Conservation (phyloP, 2,797 vertebrate species). For the Gymnothorax reevesii region DNA sequence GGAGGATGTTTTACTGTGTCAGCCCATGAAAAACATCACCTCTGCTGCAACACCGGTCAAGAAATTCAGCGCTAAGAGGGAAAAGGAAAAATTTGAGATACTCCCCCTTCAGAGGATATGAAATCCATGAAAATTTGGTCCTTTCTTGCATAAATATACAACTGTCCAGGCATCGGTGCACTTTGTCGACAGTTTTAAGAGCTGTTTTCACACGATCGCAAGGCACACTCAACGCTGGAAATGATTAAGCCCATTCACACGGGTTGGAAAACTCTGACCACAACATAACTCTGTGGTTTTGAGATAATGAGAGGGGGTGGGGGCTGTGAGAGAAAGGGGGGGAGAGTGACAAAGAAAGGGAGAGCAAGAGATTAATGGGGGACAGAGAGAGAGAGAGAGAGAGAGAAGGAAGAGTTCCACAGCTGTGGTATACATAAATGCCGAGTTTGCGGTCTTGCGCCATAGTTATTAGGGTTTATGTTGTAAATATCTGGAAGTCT, state of each 20-base stretch:
- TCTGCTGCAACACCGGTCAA: background rate
- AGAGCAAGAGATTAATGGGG: background rate
- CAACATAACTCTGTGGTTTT: background rate
- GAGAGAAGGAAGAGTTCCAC: background rate
- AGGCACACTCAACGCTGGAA: background rate
- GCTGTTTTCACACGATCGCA: background rate
- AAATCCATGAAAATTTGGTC: background rate
- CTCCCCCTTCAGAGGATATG: background rate
- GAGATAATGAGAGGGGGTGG: background rate
- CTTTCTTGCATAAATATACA: background rate
- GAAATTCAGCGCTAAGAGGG: background rate
- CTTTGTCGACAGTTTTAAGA: background rate
- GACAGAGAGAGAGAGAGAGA: background rate
- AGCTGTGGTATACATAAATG: no score
- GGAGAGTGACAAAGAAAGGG: background rate
- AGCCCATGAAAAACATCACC: background rate
- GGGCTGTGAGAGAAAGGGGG: no score
- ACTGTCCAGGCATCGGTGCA: no score
- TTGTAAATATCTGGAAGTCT: background rate
- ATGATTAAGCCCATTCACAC: background rate
- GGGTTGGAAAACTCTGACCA: background rate
- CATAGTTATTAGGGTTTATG: background rate
- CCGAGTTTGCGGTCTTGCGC: no score
- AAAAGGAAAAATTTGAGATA: background rate
- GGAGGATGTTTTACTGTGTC: background rate